Conservation (phyloP, 2,113 vertebrate species). For the Chaenocephalus aceratus region DNA sequence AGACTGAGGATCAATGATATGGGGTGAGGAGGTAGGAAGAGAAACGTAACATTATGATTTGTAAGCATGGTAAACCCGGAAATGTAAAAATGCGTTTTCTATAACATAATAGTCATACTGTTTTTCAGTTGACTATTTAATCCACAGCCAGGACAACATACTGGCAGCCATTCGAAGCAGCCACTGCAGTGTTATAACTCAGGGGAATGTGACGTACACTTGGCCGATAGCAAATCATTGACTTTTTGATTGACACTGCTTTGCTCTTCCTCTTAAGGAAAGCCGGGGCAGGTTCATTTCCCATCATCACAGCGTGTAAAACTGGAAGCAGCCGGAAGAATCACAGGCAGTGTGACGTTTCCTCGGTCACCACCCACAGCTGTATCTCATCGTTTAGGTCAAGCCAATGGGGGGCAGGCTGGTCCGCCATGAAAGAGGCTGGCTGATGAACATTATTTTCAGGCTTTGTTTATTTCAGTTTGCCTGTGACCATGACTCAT, state of each 20-base stretch:
- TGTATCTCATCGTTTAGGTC: conserved; percentile 54
- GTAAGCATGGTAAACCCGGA: no score
- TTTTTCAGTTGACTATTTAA: conserved; percentile 6
- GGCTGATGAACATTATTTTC: conserved; percentile 36
- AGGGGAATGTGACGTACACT: conserved; percentile 46
- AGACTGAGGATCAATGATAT: no score
- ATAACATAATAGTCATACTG: background rate
- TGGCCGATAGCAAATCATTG: conserved; percentile 44
- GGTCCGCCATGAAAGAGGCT: conserved; percentile 29
- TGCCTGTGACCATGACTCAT: conserved; percentile 73
- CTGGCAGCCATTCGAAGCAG: background rate
- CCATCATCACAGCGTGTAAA: conserved; percentile 69
- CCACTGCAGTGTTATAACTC: conserved; percentile 44
- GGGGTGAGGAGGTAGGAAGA: no score
- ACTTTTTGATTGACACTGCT: conserved; percentile 49
- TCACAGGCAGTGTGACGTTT: conserved; percentile 70
- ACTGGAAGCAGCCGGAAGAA: conserved; percentile 65
- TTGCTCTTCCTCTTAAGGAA: conserved; percentile 78
- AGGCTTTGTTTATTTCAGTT: conserved; percentile 56
- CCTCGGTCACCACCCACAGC: conserved; percentile 66
- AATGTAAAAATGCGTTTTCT: no score
- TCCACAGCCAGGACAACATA: background rate
- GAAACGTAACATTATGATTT: no score
- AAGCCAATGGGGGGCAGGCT: conserved; percentile 66
- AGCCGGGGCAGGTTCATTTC: conserved; percentile 65